These are phyloP conservation scores for Hypotaenidia okinawae DNA, from an alignment of 2,797 vertebrate genomes.

Conservation along the genomic window DNA sequence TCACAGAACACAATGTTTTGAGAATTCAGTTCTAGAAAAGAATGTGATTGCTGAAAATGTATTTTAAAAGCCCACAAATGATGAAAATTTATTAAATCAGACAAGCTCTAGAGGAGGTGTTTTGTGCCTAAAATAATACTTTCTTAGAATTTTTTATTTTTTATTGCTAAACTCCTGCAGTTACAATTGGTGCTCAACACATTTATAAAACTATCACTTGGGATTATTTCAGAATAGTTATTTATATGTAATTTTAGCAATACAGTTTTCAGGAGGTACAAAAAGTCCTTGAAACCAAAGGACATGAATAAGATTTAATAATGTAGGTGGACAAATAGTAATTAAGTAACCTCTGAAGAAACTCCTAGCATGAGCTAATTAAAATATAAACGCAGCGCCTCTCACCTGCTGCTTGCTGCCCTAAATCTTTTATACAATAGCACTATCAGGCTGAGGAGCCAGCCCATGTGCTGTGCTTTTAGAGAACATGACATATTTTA, in stretches of 20 bases:
- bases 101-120: neutral
- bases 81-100: neutral
- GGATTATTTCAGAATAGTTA: neutral
- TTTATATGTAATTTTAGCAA: neutral
- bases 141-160: neutral
- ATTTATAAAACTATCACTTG: neutral
- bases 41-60: neutral
- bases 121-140: neutral
- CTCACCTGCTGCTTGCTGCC: conserved; percentile 32
- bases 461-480: neutral
- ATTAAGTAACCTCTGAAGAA: conserved; percentile 43
- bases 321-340: conserved; percentile 48
- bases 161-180: neutral
- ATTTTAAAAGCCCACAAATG: neutral
- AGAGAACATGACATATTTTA: neutral
- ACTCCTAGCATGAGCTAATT: conserved; percentile 47
- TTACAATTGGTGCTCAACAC: neutral
- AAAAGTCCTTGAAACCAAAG: neutral
- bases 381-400: conserved; percentile 39
- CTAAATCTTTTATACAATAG: neutral
- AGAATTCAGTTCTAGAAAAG: neutral
- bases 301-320: neutral
- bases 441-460: neutral
- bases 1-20: neutral
- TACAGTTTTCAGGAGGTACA: neutral